Conservation (phyloP, 1,140 invertebrate genomes). For the Apis laboriosa region DNA sequence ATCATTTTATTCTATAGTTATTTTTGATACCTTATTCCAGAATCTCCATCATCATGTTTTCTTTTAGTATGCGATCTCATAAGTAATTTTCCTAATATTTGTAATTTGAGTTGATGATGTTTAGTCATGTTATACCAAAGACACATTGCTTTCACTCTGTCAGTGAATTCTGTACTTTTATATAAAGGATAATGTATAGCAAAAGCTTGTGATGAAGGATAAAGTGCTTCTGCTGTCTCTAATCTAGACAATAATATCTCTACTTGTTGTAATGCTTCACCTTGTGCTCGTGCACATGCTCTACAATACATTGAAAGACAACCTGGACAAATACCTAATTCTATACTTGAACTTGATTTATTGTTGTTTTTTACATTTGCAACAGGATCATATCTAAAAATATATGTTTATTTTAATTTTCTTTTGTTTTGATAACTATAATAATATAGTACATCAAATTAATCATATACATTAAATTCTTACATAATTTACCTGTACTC, state of each 20-base stretch:
- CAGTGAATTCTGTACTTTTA: constrained; percentile 84
- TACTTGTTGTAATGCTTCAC: constrained; percentile 87
- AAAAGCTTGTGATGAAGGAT: constrained; percentile 92
- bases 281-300: constrained; percentile 85
- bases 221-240: constrained; percentile 89
- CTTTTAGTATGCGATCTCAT: constrained; percentile 79
- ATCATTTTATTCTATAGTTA: background rate
- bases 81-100: constrained; percentile 89
- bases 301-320: constrained; percentile 88
- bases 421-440: background rate
- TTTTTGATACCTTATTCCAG: constrained; percentile 67
- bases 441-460: background rate
- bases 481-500: constrained; percentile 83
- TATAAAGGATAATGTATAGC: constrained; percentile 87
- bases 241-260: constrained; percentile 86
- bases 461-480: background rate
- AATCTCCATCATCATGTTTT: constrained; percentile 71
- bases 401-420: background rate
- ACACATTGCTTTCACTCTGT: constrained; percentile 89
- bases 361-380: constrained; percentile 27
- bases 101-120: constrained; percentile 90
- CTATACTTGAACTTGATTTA: constrained; percentile 69
- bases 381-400: constrained; percentile 67
- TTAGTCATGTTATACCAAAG: constrained; percentile 95
- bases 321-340: constrained; percentile 73